phyloP scores from a whole-genome alignment of 1,140 invertebrate species.

The Drosophila erecta region DNA sequence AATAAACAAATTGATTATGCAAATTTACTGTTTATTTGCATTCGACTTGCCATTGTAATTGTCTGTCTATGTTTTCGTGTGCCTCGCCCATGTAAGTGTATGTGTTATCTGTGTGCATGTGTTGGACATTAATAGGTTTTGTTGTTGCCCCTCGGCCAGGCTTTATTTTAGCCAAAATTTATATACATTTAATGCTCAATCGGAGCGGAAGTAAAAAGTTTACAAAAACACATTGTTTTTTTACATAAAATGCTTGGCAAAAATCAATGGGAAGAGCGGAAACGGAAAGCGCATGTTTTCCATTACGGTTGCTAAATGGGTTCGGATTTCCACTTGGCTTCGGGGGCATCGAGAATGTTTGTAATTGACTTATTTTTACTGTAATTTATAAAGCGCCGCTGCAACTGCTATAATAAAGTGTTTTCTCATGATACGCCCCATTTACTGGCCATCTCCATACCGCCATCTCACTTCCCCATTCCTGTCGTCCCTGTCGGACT shows the following conservation, averaged over 20 bases:
- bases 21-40: constrained; percentile 79
- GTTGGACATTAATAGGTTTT: constrained; percentile 77
- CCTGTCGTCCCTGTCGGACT: background rate
- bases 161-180: constrained; percentile 74
- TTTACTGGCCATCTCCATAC: background rate
- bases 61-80: constrained; percentile 9
- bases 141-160: constrained; percentile 47
- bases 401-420: constrained; percentile 68
- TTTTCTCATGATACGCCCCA: background rate
- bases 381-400: constrained; percentile 57
- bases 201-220: constrained; percentile 73
- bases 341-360: constrained; percentile 29
- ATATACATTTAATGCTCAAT: constrained; percentile 76
- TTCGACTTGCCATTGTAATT: constrained; percentile 49
- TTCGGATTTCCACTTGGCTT: background rate
- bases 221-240: constrained; percentile 26
- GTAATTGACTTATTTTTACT: constrained; percentile 72
- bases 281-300: constrained; percentile 75
- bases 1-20: constrained; percentile 82
- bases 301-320: constrained; percentile 26
- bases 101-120: constrained; percentile 38
- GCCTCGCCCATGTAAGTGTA: background rate
- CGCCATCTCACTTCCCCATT: background rate
- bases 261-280: constrained; percentile 64
- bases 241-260: constrained; percentile 37